These are phyloP conservation scores for Tortrix viridana DNA, from an alignment of 2,888 invertebrate species.

Conservation along the genomic window DNA sequence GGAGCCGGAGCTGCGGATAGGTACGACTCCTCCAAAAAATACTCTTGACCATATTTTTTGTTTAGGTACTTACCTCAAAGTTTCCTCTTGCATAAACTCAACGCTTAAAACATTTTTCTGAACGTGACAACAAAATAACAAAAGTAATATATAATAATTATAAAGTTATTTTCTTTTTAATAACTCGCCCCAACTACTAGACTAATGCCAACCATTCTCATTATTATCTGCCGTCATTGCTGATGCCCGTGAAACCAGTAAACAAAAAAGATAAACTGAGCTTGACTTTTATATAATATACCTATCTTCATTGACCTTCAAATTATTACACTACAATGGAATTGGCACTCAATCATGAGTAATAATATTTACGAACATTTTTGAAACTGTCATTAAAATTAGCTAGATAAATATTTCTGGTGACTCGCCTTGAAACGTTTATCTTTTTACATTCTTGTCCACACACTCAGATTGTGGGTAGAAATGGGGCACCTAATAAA, in stretches of 20 bases:
- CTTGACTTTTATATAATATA: not conserved
- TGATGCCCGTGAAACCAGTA: not conserved
- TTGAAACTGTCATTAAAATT: conserved; percentile 2
- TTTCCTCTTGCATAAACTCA: conserved; percentile 10
- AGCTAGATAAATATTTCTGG: not conserved
- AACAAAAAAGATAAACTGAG: conserved; percentile 8
- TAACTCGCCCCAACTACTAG: too few relatives aligned
- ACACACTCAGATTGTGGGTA: too few relatives aligned
- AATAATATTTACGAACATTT: conserved; percentile 17
- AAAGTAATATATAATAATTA: too few relatives aligned
- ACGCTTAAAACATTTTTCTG: too few relatives aligned
- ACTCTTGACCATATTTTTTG: not conserved
- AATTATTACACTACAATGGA: not conserved
- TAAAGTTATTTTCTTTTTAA: too few relatives aligned
- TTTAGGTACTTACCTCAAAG: not conserved
- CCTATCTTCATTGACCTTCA: not conserved
- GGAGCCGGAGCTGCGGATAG: conserved; percentile 90
- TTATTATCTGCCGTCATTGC: not conserved
- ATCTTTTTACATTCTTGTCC: too few relatives aligned
- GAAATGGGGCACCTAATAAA: too few relatives aligned
- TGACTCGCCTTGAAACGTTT: not conserved
- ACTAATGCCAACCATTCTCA: too few relatives aligned
- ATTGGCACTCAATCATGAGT: not conserved
- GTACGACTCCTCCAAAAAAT: conserved; percentile 64
- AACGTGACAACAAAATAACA: too few relatives aligned